phyloP scores from a whole-genome alignment of 2,888 invertebrate genomes.

The Barypeithes pellucidus region DNA sequence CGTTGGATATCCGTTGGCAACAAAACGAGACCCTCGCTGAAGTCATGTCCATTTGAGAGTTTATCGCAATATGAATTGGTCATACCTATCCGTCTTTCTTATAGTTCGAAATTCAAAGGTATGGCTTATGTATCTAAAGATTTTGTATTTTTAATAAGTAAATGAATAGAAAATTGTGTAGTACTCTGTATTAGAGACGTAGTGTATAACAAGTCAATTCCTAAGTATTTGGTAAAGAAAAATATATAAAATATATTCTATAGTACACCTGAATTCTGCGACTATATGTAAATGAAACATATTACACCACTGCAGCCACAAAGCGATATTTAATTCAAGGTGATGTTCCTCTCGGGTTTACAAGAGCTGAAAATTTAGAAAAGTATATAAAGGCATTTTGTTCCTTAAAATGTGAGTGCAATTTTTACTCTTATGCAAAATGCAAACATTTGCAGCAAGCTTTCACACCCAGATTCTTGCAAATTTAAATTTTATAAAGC shows the following conservation, averaged over 20 bases:
- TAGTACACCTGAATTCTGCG: background rate
- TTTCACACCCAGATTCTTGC: background rate
- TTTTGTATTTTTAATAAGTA: too few relatives aligned
- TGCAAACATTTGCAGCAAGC: constrained; percentile 8
- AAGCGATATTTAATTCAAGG: constrained; percentile 11
- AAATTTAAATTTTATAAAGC: constrained; percentile 19
- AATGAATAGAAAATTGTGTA: too few relatives aligned
- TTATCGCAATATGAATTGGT: too few relatives aligned
- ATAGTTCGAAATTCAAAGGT: too few relatives aligned
- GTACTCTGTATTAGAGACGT: too few relatives aligned
- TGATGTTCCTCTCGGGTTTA: background rate
- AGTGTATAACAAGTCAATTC: too few relatives aligned
- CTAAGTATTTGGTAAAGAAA: background rate
- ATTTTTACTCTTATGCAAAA: constrained; percentile 17
- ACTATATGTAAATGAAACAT: background rate
- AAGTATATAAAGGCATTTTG: constrained; percentile 10
- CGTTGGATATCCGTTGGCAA: too few relatives aligned
- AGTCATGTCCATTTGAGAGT: too few relatives aligned
- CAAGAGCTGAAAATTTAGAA: constrained; percentile 10
- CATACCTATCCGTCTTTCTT: too few relatives aligned
- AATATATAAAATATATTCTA: background rate
- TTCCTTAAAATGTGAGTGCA: constrained; percentile 17
- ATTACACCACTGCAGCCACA: constrained; percentile 10
- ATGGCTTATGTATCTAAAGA: too few relatives aligned
- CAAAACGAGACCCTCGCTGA: too few relatives aligned